These are phyloP conservation scores for Leptura quadrifasciata DNA, from an alignment of 2,888 invertebrate genomes.

Conservation along the genomic window DNA sequence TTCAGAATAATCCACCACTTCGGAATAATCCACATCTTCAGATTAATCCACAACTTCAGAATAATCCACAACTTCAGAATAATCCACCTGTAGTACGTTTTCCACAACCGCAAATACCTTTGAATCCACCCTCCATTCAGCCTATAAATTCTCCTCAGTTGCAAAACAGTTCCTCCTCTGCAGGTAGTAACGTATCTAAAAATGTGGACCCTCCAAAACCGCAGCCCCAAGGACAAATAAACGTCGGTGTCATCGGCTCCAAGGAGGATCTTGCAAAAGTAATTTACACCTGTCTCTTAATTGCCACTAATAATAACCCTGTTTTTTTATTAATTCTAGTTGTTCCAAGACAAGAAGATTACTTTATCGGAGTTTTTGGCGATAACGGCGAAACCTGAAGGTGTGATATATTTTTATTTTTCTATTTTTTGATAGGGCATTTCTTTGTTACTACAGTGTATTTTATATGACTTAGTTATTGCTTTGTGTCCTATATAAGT, in stretches of 20 bases:
- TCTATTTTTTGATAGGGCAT: constrained; percentile 38
- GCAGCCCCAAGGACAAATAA: neutral
- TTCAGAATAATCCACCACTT: neutral
- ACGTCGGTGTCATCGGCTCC: neutral
- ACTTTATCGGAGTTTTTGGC: constrained; percentile 71
- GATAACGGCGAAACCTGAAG: constrained; percentile 69
- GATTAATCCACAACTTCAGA: neutral
- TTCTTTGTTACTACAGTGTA: constrained; percentile 8
- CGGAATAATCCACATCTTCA: neutral
- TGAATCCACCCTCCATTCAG: constrained; percentile 25
- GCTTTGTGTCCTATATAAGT: neutral
- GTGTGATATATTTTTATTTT: constrained; percentile 63
- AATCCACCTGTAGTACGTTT: too few species aligned
- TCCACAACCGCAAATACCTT: neutral
- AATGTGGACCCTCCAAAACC: neutral
- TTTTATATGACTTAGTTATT: neutral
- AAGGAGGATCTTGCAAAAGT: constrained; percentile 59
- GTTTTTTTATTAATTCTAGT: constrained; percentile 65
- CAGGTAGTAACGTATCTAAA: neutral
- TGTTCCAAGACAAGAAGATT: constrained; percentile 72
- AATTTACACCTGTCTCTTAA: constrained; percentile 43
- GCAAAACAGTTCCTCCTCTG: neutral
- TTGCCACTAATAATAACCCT: constrained; percentile 25
- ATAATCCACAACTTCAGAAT: neutral
- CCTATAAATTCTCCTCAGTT: neutral